Conservation (phyloP, 1,140 invertebrate species). For the Camponotus floridanus region DNA sequence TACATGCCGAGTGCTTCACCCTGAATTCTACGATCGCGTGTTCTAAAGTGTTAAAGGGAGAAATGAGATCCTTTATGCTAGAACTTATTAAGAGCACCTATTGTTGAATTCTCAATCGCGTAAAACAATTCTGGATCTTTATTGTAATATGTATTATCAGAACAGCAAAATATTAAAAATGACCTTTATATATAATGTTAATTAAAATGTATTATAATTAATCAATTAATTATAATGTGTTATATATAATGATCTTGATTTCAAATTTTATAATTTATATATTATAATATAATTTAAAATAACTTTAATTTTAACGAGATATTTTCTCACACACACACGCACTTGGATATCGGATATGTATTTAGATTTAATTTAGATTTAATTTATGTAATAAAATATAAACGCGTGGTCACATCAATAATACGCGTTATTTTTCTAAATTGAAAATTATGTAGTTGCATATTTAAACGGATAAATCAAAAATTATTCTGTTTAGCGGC, state of each 20-base stretch:
- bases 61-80: background rate
- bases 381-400: background rate
- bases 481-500: conserved; percentile 67
- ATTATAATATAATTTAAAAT: no score
- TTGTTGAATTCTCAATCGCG: background rate
- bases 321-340: background rate
- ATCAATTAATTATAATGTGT: no score
- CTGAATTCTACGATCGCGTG: conserved; percentile 39
- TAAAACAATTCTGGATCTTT: background rate
- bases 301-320: background rate
- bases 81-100: background rate
- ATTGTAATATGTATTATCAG: no score
- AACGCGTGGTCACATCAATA: background rate
- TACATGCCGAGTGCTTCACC: conserved; percentile 22
- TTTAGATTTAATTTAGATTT: background rate
- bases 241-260: background rate
- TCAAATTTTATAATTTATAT: background rate
- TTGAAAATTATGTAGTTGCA: conserved; percentile 16
- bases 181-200: no score
- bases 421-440: conserved; percentile 26
- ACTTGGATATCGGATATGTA: background rate
- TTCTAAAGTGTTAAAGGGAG: conserved; percentile 6
- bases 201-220: no score
- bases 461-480: conserved; percentile 52
- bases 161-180: no score